Evolutionary conservation across 1,140 invertebrate species (phyloP).

Genomic region (Ceratitis capitata): DNA sequence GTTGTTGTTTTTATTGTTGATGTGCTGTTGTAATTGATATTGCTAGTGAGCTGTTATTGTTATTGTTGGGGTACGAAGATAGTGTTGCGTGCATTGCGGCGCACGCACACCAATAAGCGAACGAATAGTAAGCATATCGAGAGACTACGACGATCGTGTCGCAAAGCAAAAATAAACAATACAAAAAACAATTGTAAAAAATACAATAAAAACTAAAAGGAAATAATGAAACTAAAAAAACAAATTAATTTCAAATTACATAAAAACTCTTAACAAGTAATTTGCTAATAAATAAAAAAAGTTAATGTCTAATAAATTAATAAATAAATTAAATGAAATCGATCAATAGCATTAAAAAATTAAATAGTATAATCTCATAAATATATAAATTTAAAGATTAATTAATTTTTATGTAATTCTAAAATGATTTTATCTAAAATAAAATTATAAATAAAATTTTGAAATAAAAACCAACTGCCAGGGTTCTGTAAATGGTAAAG

Average conservation of each 20-base stretch:
- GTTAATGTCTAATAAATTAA: neutral
- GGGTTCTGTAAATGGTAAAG: no score
- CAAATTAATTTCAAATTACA: no score
- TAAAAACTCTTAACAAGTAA: no score
- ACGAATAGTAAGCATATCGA: neutral
- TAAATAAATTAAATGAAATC: neutral
- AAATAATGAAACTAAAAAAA: neutral
- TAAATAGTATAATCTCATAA: neutral
- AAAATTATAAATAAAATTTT: no score
- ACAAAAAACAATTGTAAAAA: neutral
- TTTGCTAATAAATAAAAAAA: neutral
- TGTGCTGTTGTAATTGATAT: neutral
- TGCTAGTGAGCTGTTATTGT: no score
- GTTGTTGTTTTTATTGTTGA: neutral
- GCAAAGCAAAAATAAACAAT: conserved; percentile 6
- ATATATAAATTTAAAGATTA: no score
- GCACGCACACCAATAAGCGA: neutral
- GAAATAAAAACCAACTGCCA: no score
- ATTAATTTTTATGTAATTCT: no score
- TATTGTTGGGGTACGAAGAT: conserved; percentile 19
- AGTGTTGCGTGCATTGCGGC: conserved; percentile 13
- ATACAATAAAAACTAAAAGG: neutral
- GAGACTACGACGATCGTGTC: conserved; percentile 8
- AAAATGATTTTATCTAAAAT: no score
- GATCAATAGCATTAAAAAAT: neutral